phyloP scores from a whole-genome alignment of 2,888 invertebrate species.

The Hoplodrina ambigua region DNA sequence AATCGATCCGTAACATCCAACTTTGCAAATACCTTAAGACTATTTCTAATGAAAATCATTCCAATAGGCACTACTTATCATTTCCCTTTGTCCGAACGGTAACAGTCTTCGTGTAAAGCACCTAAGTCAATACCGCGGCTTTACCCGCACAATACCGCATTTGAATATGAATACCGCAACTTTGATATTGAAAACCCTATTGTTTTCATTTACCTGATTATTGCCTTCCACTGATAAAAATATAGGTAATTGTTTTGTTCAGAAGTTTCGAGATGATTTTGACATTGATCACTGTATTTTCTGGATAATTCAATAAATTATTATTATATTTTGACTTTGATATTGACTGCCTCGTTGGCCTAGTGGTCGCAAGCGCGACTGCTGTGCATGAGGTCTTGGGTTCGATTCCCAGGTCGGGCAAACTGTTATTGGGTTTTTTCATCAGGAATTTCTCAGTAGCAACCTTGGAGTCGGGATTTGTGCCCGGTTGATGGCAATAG shows the following conservation, averaged over 20 bases:
- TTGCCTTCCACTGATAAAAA: background rate
- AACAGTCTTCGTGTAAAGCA: conserved; percentile 2
- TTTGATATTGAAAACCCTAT: conserved; percentile 17
- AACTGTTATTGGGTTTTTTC: too few relatives aligned
- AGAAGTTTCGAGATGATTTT: background rate
- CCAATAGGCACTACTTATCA: conserved; percentile 8
- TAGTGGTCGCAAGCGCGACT: too few relatives aligned
- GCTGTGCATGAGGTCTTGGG: too few relatives aligned
- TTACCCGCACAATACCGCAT: conserved; percentile 27
- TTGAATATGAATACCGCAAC: conserved; percentile 40
- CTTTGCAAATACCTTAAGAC: conserved; percentile 11
- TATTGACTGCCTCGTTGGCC: too few relatives aligned
- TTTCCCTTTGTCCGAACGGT: conserved; percentile 20
- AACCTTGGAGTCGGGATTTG: too few relatives aligned
- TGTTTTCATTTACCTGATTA: conserved; percentile 33
- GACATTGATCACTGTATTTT: background rate
- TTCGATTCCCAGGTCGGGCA: too few relatives aligned
- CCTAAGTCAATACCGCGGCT: conserved; percentile 14
- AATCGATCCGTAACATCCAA: background rate
- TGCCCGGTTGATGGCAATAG: too few relatives aligned
- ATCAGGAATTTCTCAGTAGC: too few relatives aligned
- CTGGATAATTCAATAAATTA: too few relatives aligned
- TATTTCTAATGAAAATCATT: conserved; percentile 34
- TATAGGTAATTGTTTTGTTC: background rate
- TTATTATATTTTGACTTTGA: too few relatives aligned